Evolutionary conservation across 2,888 invertebrate genomes (phyloP), one percentile per base, ranked within the genome.

Genomic region (Andricus curvator): DNA sequence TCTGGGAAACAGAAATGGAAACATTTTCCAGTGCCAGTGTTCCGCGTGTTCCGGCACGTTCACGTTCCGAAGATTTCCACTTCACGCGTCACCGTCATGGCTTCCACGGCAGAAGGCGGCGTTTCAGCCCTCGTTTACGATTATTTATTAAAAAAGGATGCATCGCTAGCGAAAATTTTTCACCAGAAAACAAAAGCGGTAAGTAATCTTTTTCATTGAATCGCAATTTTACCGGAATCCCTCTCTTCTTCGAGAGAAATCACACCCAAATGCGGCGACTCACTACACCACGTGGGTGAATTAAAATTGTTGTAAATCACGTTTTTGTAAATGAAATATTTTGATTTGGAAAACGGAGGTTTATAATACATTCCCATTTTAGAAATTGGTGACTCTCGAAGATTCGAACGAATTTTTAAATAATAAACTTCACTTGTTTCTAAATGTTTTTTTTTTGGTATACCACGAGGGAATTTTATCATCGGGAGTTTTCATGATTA

Each of bases 101-200:
- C 94, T 86, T 91, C 88, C 76, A 87, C 90, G 67, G 91, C 93
- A 70, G 93, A 94, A 81, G 88, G 91, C 84, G 88, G 94, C 48
- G 88, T 94, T 78, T 93, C 93, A 87, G 95, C 96, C 8, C 90
- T 97, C 80, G 94, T 96, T 81, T 94, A 95, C 85, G 95, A 96
- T 85, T 95, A 94, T 93, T 92, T 97, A 81, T 91, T 93, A 81
- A 94, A 94, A 85, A 94, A 94, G 85, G 95, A 96, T 89, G 95
- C 95, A 90, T 93, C 94, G 9, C 89, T 97, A 48, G 97, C 97
- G 0, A 94, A 95, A 88, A 94, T 95, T 77, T 96, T 96, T 90
- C 94, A 95, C 88, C 94, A 95, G 88, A 96, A 96, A 93, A 94
- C 95, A 1, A 96, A 96, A 91, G 95, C 96, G 93, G 97, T 97